Percentiles rank a stretch among this genome's conserved stretches.
Evolutionary conservation across 1,140 invertebrate species (phyloP).

Genomic region (Euwallacea fornicatus): DNA sequence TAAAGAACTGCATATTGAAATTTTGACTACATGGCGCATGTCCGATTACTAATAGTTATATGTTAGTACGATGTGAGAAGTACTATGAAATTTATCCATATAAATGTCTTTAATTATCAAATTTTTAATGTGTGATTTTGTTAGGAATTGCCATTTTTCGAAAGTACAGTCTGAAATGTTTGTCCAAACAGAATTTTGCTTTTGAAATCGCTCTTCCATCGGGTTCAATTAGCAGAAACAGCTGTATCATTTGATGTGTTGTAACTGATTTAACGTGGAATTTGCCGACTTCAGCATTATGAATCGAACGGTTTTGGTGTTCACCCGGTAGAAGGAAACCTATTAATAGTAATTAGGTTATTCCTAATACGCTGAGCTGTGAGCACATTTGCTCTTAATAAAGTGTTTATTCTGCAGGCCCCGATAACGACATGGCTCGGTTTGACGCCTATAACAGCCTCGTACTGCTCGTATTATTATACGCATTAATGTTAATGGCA

Average conservation of each 20-base stretch:
- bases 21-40: no score
- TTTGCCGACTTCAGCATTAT: background rate
- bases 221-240: no score
- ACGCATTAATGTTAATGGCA: conserved; percentile 41
- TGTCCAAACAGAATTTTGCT: no score
- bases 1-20: no score
- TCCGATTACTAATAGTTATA: no score
- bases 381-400: conserved; percentile 40
- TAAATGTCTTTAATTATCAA: no score
- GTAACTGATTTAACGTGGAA: background rate
- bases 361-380: conserved; percentile 39
- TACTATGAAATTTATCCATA: no score
- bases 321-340: conserved; percentile 29
- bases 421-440: conserved; percentile 37
- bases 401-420: conserved; percentile 40
- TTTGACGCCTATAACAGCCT: conserved; percentile 40
- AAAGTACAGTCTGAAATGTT: no score
- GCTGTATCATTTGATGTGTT: background rate
- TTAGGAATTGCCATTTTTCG: no score
- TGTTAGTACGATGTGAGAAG: no score
- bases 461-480: conserved; percentile 36
- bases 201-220: no score
- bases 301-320: conserved; percentile 11
- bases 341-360: conserved; percentile 40
- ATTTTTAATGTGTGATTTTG: no score